Evolutionary conservation across 2,113 vertebrate genomes (phyloP).

Genomic region (Pterocles orientalis): DNA sequence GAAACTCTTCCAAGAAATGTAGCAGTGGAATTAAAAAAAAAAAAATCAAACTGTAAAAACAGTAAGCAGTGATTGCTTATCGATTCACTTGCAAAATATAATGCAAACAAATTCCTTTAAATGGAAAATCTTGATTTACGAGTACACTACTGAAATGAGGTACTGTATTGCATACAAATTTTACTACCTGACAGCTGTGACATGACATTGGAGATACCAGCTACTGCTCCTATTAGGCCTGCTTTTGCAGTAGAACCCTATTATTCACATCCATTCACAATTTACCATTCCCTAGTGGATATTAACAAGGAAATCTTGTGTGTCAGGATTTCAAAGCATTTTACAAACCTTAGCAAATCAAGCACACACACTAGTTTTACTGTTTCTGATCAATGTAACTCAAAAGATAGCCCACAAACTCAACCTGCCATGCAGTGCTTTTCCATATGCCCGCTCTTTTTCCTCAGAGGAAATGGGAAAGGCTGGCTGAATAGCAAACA

Average conservation of each 20-base stretch:
- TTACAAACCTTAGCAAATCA: neutral
- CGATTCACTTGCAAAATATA: neutral
- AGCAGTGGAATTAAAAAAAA: neutral
- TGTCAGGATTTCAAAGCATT: neutral
- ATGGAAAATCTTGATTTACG: neutral
- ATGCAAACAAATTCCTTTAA: neutral
- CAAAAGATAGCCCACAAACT: neutral
- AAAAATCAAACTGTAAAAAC: neutral
- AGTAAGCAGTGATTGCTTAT: neutral
- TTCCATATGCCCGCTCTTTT: neutral
- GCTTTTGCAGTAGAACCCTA: neutral
- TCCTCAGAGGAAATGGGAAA: neutral
- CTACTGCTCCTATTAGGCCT: neutral
- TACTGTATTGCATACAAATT: neutral
- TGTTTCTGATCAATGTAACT: neutral
- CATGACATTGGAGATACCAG: neutral
- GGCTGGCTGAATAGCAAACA: neutral
- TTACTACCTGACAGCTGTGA: neutral
- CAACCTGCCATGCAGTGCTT: neutral
- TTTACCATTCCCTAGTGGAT: neutral
- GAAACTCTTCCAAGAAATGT: slow-evolving; percentile 12
- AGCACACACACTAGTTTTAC: neutral
- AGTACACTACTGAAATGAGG: neutral
- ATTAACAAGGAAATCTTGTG: neutral
- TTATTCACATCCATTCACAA: neutral